phyloP scores from a whole-genome alignment of 2,888 invertebrate genomes.

The Nomada flava region DNA sequence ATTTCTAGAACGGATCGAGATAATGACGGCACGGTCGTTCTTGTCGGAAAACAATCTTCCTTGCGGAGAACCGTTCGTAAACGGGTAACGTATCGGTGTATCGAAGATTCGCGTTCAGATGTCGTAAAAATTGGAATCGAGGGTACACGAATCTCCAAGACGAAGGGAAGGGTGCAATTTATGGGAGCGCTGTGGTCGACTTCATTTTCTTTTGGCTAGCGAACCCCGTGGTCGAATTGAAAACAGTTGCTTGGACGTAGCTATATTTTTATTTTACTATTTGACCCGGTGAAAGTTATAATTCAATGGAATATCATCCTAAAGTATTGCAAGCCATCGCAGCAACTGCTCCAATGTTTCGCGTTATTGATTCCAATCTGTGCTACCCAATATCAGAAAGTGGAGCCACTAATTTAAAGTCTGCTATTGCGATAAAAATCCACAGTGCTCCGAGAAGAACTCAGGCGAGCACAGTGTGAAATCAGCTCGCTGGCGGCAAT shows the following conservation, averaged over 20 bases:
- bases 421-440: not conserved
- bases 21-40: conserved; percentile 39
- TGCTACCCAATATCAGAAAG: not conserved
- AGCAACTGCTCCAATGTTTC: too few species aligned
- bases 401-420: not conserved
- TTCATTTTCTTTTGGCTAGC: not conserved
- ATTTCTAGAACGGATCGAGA: conserved; percentile 35
- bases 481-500: conserved; percentile 10
- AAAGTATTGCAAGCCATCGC: too few species aligned
- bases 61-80: conserved; percentile 22
- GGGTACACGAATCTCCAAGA: not conserved
- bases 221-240: not conserved
- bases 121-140: conserved; percentile 31
- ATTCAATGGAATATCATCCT: not conserved
- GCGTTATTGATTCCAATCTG: too few species aligned
- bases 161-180: not conserved
- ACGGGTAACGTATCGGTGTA: not conserved
- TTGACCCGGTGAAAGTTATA: too few species aligned
- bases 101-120: conserved; percentile 12
- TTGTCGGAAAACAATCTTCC: conserved; percentile 44
- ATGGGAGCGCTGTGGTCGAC: not conserved
- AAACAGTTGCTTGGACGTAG: not conserved
- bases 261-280: not conserved
- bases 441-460: not conserved
- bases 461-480: not conserved